Percentiles rank a stretch among this genome's conserved stretches.
These are phyloP conservation scores for Eulithis testata DNA, from an alignment of 2,888 invertebrate species.

Conservation along the genomic window DNA sequence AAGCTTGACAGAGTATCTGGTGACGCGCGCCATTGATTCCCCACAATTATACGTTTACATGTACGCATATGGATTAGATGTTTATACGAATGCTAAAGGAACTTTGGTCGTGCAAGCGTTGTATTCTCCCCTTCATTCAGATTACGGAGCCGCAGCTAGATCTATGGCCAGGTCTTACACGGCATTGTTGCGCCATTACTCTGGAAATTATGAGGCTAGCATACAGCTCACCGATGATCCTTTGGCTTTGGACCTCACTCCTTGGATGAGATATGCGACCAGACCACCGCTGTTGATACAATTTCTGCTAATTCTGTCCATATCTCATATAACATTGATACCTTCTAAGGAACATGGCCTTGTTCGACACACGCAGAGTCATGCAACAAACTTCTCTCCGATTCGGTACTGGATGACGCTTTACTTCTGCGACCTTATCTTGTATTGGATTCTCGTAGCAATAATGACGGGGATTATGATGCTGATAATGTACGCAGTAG, in stretches of 20 bases:
- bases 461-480: constrained; percentile 58
- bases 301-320: constrained; percentile 67
- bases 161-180: constrained; percentile 65
- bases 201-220: constrained; percentile 55
- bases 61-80: constrained; percentile 72
- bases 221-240: constrained; percentile 69
- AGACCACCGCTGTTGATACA: constrained; percentile 64
- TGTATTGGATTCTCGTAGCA: constrained; percentile 61
- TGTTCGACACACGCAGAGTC: constrained; percentile 66
- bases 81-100: constrained; percentile 40
- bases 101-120: constrained; percentile 59
- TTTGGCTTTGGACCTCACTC: constrained; percentile 62
- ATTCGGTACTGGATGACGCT: constrained; percentile 65
- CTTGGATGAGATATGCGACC: constrained; percentile 53
- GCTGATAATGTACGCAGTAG: constrained; percentile 50
- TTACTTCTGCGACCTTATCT: constrained; percentile 63
- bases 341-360: constrained; percentile 72
- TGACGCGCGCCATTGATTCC: constrained; percentile 68
- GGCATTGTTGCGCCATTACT: constrained; percentile 68
- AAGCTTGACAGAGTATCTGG: constrained; percentile 68
- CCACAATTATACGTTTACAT: constrained; percentile 68
- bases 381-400: constrained; percentile 69
- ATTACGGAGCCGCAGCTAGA: constrained; percentile 63
- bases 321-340: constrained; percentile 67
- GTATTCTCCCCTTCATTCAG: constrained; percentile 70